Evolutionary conservation across 2,888 invertebrate species (phyloP).

Genomic region (Cryptus viduatorius): DNA sequence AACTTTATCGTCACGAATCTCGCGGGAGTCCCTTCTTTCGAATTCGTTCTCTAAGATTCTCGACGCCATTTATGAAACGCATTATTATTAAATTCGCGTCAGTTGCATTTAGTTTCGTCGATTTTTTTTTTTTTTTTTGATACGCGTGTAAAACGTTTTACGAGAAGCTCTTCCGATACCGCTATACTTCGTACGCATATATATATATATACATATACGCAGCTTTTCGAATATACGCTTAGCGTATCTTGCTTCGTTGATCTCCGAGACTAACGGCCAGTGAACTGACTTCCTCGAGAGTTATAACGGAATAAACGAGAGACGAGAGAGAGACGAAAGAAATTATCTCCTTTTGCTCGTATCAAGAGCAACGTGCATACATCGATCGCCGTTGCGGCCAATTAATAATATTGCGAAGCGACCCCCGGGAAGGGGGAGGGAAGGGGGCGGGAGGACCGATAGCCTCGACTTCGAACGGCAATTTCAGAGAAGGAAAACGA

Average conservation of each 20-base stretch:
- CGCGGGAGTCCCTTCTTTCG: not conserved
- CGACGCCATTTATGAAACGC: not conserved
- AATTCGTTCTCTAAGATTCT: not conserved
- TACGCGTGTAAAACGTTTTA: too few relatives aligned
- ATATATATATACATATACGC: not conserved
- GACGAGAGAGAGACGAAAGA: constrained; percentile 24
- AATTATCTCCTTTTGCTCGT: constrained; percentile 1
- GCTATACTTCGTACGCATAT: not conserved
- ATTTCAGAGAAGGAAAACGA: constrained; percentile 1
- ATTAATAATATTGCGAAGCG: constrained; percentile 8
- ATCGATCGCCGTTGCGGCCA: constrained; percentile 5
- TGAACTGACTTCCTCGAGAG: constrained; percentile 35
- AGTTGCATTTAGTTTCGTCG: not conserved
- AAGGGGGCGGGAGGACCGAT: not conserved
- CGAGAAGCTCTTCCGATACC: not conserved
- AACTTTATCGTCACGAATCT: constrained; percentile 63
- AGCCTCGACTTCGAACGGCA: too few relatives aligned
- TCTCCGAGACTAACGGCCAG: constrained; percentile 37
- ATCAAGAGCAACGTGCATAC: constrained; percentile 11
- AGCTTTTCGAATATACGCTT: constrained; percentile 8
- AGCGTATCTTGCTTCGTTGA: constrained; percentile 33
- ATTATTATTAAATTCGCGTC: not conserved
- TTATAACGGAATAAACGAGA: constrained; percentile 49
- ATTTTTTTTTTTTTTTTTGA: not conserved
- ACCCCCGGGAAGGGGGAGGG: not conserved